Base-by-base conservation (phyloP, 2,113 vertebrate species). In the Rhea americana region DNA sequence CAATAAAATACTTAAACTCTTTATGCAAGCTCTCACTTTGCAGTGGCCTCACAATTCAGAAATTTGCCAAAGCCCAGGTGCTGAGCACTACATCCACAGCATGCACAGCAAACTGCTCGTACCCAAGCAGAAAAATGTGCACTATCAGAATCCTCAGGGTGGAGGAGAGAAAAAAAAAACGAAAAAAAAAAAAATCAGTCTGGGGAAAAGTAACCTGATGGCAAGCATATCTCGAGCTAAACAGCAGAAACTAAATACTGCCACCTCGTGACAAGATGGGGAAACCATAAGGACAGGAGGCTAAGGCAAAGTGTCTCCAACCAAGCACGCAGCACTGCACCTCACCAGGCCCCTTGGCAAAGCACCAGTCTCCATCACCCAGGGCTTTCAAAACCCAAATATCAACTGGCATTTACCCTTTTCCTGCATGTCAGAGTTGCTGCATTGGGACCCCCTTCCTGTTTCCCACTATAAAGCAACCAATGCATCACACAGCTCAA, bases 371-470 rank as follows among this genome's bases (percentile, higher is more conserved):
- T 65, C 37, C 22, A 41, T 35, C 0, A 0, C 25, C 6, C 21
- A 35, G 9, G 28, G 15, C 18, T 61, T 76, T 26, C 62, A 21
- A 6, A 2, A 6, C 5, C 5, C 12, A 15, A 24, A 14, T 35
- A 10, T 16, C 21, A 43, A 8, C 12, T 1, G 1, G 3, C 53
- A 28, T 16, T 55, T 28, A 28, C 14, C 5, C 5, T 56, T 84
- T 61, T 25, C 15, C 25, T 0, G 1, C 13, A 10, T 12, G 21
- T 10, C 10, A 48, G 9, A 41, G 17, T 5, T 16, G 9, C 22
- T 37, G 8, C 1, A 1, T 25, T 37, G 9, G 3, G 3, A 0
- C 6, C 19, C 11, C 20, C 0, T 0, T 0, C 8, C 11, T 68
- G 13, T 11, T 63, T 37, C 22, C 43, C 19, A 13, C 6, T 24